Conservation (phyloP, 2,888 invertebrate species). For the Trisateles emortualis region DNA sequence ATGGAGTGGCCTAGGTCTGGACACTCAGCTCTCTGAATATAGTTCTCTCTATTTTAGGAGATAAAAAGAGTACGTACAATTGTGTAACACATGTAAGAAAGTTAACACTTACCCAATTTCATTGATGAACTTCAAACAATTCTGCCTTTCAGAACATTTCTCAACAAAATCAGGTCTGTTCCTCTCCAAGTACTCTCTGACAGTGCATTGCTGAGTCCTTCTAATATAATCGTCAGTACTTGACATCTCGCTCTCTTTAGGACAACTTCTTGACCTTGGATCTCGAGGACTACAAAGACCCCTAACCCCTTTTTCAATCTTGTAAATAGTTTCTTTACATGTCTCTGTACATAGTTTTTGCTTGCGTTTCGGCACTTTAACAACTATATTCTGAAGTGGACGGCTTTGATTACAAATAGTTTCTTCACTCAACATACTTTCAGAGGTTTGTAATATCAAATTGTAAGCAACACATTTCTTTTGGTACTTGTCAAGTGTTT, state of each 20-base stretch:
- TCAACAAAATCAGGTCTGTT: conserved; percentile 91
- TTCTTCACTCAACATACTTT: conserved; percentile 74
- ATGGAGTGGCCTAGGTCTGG: no score
- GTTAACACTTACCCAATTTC: conserved; percentile 68
- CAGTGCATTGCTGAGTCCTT: conserved; percentile 69
- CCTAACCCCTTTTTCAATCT: conserved; percentile 55
- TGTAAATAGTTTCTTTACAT: conserved; percentile 65
- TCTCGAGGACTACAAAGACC: conserved; percentile 49
- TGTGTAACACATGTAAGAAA: background rate
- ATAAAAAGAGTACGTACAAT: no score
- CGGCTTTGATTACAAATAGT: conserved; percentile 50
- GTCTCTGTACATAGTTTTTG: conserved; percentile 39
- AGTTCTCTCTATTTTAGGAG: no score
- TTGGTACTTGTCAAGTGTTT: conserved; percentile 62
- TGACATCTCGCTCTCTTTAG: conserved; percentile 70
- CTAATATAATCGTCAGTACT: conserved; percentile 67
- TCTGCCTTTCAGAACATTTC: conserved; percentile 68
- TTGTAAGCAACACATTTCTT: conserved; percentile 80
- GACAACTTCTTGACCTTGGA: conserved; percentile 64
- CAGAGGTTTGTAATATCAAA: conserved; percentile 79
- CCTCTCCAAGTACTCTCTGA: conserved; percentile 90
- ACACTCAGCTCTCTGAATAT: no score
- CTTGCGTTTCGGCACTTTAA: conserved; percentile 74
- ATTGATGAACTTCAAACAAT: conserved; percentile 70
- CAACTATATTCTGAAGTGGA: conserved; percentile 70